These are phyloP conservation scores for Epistrophe grossulariae DNA, from an alignment of 2,888 invertebrate genomes.

Conservation along the genomic window DNA sequence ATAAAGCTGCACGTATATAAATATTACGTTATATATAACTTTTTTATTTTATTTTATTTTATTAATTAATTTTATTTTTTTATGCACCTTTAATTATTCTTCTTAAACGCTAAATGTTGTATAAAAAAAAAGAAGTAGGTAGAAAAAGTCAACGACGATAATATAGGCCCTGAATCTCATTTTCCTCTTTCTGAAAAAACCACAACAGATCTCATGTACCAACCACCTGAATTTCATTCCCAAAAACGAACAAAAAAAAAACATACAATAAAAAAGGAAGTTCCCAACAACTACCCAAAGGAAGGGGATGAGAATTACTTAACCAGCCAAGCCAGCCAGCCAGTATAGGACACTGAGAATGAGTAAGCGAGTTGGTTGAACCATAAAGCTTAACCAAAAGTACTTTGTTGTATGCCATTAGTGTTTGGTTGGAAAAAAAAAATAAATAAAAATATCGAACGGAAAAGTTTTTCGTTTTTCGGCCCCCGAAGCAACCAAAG, in stretches of 20 bases:
- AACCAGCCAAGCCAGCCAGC: background rate
- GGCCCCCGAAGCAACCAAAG: slow-evolving; percentile 22
- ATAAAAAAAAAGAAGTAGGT: slow-evolving; percentile 9
- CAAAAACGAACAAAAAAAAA: background rate
- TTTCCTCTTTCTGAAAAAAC: slow-evolving; percentile 44
- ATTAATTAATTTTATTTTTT: slow-evolving; percentile 5
- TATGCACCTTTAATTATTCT: slow-evolving; percentile 25
- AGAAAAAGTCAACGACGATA: slow-evolving; percentile 54
- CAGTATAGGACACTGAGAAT: slow-evolving; percentile 38
- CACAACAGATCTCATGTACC: slow-evolving; percentile 28
- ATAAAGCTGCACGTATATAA: background rate
- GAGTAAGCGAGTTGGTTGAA: slow-evolving; percentile 53
- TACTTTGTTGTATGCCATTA: slow-evolving; percentile 72
- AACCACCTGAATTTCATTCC: slow-evolving; percentile 35
- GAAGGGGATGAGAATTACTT: slow-evolving; percentile 31
- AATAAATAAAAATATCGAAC: slow-evolving; percentile 15
- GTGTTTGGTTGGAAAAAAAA: slow-evolving; percentile 52
- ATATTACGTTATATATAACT: background rate
- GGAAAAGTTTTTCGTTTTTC: slow-evolving; percentile 60
- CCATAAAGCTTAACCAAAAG: slow-evolving; percentile 66
- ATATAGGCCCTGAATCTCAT: slow-evolving; percentile 57
- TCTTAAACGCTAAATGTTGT: slow-evolving; percentile 8
- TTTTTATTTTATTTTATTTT: background rate
- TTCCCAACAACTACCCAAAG: background rate
- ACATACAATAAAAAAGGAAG: background rate